Evolutionary conservation across 2,797 vertebrate species (phyloP).

Genomic region (Alcedo atthis): DNA sequence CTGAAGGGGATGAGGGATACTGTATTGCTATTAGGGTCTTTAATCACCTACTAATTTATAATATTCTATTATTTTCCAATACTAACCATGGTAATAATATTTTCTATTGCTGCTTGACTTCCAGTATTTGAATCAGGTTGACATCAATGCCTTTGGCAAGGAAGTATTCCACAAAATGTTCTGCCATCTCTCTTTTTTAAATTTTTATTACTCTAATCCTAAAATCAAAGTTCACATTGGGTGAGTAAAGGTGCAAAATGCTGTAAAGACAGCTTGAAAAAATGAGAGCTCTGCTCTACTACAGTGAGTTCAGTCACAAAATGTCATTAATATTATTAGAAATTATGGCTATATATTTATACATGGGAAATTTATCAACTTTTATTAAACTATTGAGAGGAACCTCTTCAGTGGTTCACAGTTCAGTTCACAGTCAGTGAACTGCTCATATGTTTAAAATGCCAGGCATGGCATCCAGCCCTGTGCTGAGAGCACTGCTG

Average conservation of each 20-base stretch:
- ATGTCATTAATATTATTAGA: neutral
- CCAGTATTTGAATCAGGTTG: neutral
- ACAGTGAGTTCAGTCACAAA: neutral
- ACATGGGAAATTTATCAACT: neutral
- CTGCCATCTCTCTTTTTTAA: neutral
- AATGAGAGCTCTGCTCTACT: neutral
- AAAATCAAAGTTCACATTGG: neutral
- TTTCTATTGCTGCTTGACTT: neutral
- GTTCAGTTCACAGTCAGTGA: neutral
- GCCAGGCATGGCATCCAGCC: neutral
- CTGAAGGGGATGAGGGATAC: neutral
- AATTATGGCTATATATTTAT: neutral
- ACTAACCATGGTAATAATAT: neutral
- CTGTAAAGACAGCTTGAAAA: neutral
- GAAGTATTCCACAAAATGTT: neutral
- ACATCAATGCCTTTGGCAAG: neutral
- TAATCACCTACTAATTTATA: neutral
- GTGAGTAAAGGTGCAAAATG: neutral
- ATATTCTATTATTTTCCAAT: neutral
- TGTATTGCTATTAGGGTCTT: fast-evolving
- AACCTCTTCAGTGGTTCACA: too few relatives aligned
- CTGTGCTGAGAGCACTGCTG: neutral
- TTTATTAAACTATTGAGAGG: too few relatives aligned
- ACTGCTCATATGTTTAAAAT: neutral
- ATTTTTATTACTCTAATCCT: neutral